Percentiles rank a stretch among this genome's conserved stretches.
Evolutionary conservation across 2,888 invertebrate genomes (phyloP).

Genomic region (Spisula solida): DNA sequence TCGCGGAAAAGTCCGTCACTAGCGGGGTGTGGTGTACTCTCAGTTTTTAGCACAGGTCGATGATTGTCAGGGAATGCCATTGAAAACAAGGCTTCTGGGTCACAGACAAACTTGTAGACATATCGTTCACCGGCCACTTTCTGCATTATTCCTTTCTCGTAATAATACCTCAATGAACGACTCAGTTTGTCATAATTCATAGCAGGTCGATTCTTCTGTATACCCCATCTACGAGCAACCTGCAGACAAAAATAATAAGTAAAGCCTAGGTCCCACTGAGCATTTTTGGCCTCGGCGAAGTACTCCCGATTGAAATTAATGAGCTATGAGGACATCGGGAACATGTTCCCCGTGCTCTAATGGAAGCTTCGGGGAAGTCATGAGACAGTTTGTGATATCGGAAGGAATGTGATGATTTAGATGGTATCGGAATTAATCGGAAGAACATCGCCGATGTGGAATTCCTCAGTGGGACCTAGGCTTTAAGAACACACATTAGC

Average conservation of each 20-base stretch:
- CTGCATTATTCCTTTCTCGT: constrained; percentile 99
- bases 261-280: no score
- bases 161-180: constrained; percentile 97
- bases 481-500: no score
- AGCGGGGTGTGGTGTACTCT: constrained; percentile 67
- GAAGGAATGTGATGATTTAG: no score
- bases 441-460: no score
- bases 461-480: no score
- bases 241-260: constrained; percentile 87
- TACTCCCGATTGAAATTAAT: no score
- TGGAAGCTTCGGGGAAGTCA: no score
- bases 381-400: no score
- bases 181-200: constrained; percentile 99
- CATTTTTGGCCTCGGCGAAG: no score
- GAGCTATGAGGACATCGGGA: no score
- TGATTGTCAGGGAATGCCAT: constrained; percentile 86
- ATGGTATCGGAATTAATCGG: no score
- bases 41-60: constrained; percentile 84
- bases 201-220: constrained; percentile 98
- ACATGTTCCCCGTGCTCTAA: no score
- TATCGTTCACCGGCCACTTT: constrained; percentile 97
- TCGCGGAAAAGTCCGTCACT: constrained; percentile 74
- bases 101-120: constrained; percentile 98
- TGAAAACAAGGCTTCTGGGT: constrained; percentile 90
- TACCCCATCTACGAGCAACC: constrained; percentile 98